phyloP scores from a whole-genome alignment of 2,797 vertebrate genomes.

The Cyprinella venusta region DNA sequence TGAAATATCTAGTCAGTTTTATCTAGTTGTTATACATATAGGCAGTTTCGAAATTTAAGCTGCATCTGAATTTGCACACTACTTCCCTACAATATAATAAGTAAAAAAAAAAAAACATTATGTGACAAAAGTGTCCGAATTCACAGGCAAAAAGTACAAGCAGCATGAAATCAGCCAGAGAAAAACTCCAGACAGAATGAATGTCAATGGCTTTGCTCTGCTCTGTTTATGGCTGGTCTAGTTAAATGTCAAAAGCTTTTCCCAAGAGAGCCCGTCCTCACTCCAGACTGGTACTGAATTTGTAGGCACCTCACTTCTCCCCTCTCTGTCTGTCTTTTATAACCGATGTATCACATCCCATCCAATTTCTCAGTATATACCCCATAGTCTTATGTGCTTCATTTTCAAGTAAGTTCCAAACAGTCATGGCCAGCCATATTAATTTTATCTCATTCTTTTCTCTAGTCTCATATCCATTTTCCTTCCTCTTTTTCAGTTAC shows the following conservation, averaged over 20 bases:
- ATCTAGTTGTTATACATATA: not conserved
- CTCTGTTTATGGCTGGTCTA: slow-evolving; percentile 67
- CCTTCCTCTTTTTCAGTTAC: not conserved
- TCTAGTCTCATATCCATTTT: not conserved
- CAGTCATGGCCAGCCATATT: not conserved
- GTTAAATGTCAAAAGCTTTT: slow-evolving; percentile 76
- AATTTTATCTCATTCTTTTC: not conserved
- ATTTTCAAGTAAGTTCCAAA: not conserved
- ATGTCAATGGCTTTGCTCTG: slow-evolving; percentile 71
- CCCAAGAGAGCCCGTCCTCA: slow-evolving; percentile 53
- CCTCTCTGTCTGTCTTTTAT: slow-evolving; percentile 37
- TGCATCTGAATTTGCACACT: not conserved
- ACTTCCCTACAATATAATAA: too few relatives aligned
- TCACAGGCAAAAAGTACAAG: not conserved
- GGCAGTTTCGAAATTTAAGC: not conserved
- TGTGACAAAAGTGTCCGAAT: not conserved
- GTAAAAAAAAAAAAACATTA: too few relatives aligned
- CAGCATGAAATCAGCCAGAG: slow-evolving; percentile 42
- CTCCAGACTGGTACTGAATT: slow-evolving; percentile 43
- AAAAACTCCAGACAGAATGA: slow-evolving; percentile 68
- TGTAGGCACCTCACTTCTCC: slow-evolving; percentile 60
- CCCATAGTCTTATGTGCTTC: not conserved
- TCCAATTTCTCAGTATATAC: not conserved
- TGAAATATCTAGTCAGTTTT: too few relatives aligned
- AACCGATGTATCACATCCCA: slow-evolving; percentile 7